A percentile compares a stretch with the other conserved stretches of the same genome.
Evolutionary conservation across 2,797 vertebrate genomes (phyloP).

Genomic region (Chaunax sp.): DNA sequence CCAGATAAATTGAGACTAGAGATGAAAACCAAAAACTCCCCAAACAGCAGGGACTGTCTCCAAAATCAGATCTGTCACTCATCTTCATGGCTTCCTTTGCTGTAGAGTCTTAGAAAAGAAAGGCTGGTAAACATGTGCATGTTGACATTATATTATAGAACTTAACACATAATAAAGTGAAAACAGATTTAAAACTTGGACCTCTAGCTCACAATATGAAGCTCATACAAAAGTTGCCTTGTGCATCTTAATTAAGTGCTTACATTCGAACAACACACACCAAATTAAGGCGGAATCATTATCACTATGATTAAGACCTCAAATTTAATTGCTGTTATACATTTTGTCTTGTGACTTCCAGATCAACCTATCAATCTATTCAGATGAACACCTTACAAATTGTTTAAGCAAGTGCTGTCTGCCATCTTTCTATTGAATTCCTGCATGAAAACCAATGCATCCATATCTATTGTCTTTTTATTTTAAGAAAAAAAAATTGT

Average conservation of each 20-base stretch:
- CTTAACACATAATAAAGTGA: not conserved
- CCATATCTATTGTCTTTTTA: not conserved
- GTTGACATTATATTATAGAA: not conserved
- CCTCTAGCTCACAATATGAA: not conserved
- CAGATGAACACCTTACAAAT: constrained; percentile 27
- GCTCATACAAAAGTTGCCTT: not conserved
- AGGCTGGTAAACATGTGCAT: not conserved
- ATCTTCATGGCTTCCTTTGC: not conserved
- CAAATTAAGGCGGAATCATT: constrained; percentile 10
- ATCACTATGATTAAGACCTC: constrained; percentile 13
- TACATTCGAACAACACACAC: not conserved
- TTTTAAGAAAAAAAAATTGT: constrained; percentile 4
- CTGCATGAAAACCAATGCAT: constrained; percentile 5
- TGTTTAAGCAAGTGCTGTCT: not conserved
- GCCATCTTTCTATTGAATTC: constrained; percentile 1
- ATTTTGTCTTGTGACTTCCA: constrained; percentile 14
- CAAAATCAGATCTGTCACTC: not conserved
- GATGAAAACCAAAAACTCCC: not conserved
- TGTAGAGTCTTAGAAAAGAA: not conserved
- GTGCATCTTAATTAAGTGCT: not conserved
- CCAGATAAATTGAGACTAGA: constrained; percentile 3
- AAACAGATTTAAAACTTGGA: not conserved
- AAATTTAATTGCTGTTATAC: constrained; percentile 3
- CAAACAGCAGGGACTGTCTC: not conserved
- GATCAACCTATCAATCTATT: constrained; percentile 7